A percentile compares a stretch with the other conserved stretches of the same genome.
These are phyloP conservation scores for Pristionchus arcanus DNA, from an alignment of 2,888 invertebrate genomes.

Conservation along the genomic window DNA sequence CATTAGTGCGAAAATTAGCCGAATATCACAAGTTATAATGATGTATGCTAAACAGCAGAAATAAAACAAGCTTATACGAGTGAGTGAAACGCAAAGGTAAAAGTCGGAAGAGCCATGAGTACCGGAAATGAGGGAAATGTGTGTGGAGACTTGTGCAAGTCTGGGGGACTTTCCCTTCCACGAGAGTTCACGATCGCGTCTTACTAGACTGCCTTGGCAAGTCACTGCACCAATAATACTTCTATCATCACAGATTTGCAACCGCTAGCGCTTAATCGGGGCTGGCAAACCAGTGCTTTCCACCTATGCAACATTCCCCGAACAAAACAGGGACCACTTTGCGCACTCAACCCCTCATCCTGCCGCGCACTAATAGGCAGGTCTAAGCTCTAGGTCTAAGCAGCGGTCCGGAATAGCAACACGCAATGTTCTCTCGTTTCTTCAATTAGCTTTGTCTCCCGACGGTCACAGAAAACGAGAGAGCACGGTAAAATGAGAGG, in stretches of 20 bases:
- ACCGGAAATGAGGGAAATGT: conserved; percentile 28
- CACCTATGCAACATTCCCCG: background rate
- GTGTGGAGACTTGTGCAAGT: background rate
- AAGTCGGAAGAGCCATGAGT: background rate
- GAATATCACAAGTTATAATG: background rate
- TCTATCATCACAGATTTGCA: too few species aligned
- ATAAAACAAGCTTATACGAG: background rate
- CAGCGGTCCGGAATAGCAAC: background rate
- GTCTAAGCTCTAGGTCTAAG: background rate
- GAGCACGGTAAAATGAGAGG: too few species aligned
- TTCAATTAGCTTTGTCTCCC: too few species aligned
- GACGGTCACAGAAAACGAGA: too few species aligned
- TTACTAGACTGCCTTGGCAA: background rate
- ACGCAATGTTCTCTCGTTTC: background rate
- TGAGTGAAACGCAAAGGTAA: background rate
- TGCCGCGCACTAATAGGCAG: background rate
- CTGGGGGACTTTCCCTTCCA: background rate
- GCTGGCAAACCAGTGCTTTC: too few species aligned
- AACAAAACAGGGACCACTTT: background rate
- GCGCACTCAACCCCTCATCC: conserved; percentile 32
- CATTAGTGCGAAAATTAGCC: background rate
- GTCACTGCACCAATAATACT: too few species aligned
- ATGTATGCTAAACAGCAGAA: background rate
- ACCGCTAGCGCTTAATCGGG: too few species aligned
- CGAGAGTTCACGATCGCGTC: background rate